Evolutionary conservation across 2,113 vertebrate species (phyloP).

Genomic region (Nycticorax nycticorax): DNA sequence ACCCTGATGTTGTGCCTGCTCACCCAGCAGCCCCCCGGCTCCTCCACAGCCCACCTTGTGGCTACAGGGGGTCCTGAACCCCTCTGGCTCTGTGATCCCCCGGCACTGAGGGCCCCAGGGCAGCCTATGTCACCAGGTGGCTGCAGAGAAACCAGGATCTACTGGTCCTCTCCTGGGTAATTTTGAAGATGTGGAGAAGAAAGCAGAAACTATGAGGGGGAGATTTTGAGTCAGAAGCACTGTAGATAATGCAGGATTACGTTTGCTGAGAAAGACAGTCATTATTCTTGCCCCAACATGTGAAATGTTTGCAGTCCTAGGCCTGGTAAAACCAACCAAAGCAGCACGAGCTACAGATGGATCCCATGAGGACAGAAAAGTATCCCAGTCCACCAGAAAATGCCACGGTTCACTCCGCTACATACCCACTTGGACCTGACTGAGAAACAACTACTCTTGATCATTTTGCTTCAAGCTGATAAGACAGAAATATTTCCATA

Average conservation of each 20-base stretch:
- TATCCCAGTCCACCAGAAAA: not conserved
- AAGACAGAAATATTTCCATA: not conserved
- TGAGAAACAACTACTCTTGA: not conserved
- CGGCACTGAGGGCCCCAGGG: not conserved
- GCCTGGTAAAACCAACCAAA: not conserved
- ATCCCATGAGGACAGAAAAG: not conserved
- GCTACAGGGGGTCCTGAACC: not conserved
- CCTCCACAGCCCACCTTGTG: not conserved
- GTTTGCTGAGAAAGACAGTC: not conserved
- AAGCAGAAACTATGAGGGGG: not conserved
- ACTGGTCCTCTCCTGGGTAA: not conserved
- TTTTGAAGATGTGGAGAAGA: not conserved
- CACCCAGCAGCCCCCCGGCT: not conserved
- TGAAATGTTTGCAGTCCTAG: not conserved
- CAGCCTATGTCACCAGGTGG: not conserved
- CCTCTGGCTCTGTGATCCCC: not conserved
- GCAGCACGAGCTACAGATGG: not conserved
- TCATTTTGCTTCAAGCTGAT: not conserved
- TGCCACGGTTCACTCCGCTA: not conserved
- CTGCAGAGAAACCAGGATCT: not conserved
- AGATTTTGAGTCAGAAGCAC: not conserved
- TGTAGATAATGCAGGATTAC: not conserved
- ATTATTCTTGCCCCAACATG: not conserved
- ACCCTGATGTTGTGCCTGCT: not conserved
- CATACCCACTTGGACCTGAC: fast-evolving